Conservation (phyloP, 2,797 vertebrate genomes). For the Falco rusticolus region DNA sequence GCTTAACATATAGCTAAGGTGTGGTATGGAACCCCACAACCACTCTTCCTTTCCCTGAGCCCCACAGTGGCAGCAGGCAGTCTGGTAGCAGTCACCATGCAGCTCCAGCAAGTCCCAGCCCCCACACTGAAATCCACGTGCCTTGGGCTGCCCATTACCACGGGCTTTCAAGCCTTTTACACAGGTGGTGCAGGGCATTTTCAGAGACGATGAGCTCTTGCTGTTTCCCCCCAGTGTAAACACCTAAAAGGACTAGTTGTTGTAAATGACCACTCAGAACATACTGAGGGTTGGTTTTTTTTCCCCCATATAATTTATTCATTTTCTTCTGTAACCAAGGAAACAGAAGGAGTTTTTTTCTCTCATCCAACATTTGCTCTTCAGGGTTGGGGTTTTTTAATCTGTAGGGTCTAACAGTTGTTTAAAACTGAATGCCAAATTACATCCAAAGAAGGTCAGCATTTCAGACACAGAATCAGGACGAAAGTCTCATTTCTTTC, state of each 20-base stretch:
- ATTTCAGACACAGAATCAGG: background rate
- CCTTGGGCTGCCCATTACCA: rapidly evolving
- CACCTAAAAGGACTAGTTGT: background rate
- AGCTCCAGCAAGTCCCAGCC: background rate
- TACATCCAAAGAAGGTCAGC: background rate
- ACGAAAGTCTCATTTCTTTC: background rate
- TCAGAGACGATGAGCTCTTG: background rate
- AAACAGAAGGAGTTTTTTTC: conserved; percentile 41
- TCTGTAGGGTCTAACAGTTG: background rate
- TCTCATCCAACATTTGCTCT: conserved; percentile 2
- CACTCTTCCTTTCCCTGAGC: background rate
- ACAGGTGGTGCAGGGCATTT: rapidly evolving
- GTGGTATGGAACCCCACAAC: background rate
- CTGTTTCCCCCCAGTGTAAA: background rate
- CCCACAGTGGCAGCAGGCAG: too few relatives aligned
- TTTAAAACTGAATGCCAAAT: background rate
- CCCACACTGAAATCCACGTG: rapidly evolving
- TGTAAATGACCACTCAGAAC: conserved; percentile 36
- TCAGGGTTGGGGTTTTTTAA: background rate
- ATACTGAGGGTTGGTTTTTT: background rate
- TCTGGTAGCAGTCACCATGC: rapidly evolving
- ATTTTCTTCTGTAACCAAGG: conserved; percentile 59
- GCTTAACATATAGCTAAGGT: background rate
- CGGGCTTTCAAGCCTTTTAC: background rate
- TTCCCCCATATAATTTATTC: conserved; percentile 40